Conservation (phyloP, 2,888 invertebrate genomes). For the Prionchulus punctatus region DNA sequence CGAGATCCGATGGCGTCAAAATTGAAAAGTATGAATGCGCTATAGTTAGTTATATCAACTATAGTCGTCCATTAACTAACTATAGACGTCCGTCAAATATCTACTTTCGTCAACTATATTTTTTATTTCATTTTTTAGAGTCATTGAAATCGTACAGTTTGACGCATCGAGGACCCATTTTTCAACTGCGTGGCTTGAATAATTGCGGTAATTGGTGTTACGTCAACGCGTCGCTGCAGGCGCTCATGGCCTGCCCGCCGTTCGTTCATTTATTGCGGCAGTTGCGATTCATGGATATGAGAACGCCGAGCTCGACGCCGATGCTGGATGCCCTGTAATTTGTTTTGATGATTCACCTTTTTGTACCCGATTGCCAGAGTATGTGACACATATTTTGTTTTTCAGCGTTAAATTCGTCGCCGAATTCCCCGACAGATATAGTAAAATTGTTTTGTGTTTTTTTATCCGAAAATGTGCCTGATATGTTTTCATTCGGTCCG, state of each 20-base stretch:
- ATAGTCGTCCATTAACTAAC: too few relatives aligned
- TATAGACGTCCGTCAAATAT: too few relatives aligned
- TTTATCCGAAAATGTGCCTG: too few relatives aligned
- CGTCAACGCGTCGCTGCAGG: constrained; percentile 84
- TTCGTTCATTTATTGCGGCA: constrained; percentile 64
- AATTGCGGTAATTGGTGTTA: constrained; percentile 92
- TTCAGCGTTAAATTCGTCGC: constrained; percentile 6
- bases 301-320: constrained; percentile 7
- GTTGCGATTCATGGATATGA: constrained; percentile 3
- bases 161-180: constrained; percentile 35
- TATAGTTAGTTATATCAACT: too few relatives aligned
- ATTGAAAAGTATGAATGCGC: background rate
- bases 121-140: background rate
- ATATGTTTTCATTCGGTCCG: background rate
- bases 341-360: background rate
- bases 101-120: too few relatives aligned
- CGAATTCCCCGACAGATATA: constrained; percentile 2
- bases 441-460: background rate
- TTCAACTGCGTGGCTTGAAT: constrained; percentile 72
- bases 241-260: constrained; percentile 79
- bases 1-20: background rate
- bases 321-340: constrained; percentile 11
- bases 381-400: background rate
- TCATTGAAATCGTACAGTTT: background rate
- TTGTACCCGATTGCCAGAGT: background rate